Evolutionary conservation across 92 coral and sea anemone genomes (phyloP).

Genomic region (Micromussa lordhowensis): DNA sequence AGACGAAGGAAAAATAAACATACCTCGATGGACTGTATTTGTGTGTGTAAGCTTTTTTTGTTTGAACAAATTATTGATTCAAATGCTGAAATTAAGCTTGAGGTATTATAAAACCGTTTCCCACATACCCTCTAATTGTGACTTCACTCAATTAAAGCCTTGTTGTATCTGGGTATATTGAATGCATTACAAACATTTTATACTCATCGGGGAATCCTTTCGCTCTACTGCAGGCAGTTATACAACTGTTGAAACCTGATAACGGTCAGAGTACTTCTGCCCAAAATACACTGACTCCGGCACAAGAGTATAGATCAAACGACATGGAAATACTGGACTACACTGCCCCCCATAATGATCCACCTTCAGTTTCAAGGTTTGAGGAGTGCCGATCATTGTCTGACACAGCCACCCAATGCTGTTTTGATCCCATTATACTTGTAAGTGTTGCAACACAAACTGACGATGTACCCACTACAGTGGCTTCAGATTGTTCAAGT

Average conservation of each 20-base stretch:
- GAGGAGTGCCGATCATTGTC: not conserved
- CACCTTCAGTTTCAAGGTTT: not conserved
- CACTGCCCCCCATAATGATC: not conserved
- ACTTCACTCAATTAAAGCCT: too few species aligned
- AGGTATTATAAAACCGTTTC: too few species aligned
- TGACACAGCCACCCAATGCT: not conserved
- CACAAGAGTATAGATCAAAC: not conserved
- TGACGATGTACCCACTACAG: not conserved
- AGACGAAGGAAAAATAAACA: too few species aligned
- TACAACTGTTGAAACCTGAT: not conserved
- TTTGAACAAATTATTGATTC: too few species aligned
- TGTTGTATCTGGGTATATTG: too few species aligned
- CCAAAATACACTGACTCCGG: not conserved
- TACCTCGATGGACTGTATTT: too few species aligned
- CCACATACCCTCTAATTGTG: too few species aligned
- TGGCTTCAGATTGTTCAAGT: too few species aligned
- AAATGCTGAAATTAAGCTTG: too few species aligned
- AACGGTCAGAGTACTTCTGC: not conserved
- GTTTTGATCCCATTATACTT: not conserved
- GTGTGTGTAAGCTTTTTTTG: too few species aligned
- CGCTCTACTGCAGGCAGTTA: not conserved
- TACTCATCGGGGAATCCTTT: too few species aligned
- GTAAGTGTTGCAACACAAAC: slow-evolving; percentile 2
- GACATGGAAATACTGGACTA: not conserved
- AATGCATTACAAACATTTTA: too few species aligned